These are phyloP conservation scores for Tipula helvola DNA, from an alignment of 2,888 invertebrate genomes.

Conservation along the genomic window DNA sequence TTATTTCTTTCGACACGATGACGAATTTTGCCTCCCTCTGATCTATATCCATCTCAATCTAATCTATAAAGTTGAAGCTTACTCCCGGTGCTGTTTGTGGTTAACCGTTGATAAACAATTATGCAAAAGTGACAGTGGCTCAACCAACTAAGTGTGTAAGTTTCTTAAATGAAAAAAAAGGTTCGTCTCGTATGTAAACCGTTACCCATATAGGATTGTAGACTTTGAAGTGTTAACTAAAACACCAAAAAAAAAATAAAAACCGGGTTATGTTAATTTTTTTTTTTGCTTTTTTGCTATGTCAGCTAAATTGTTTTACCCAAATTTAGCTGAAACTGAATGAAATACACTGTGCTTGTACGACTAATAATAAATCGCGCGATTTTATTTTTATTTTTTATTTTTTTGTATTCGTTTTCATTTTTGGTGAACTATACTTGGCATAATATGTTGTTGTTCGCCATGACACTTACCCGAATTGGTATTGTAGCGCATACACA, in stretches of 20 bases:
- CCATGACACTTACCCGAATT: neutral
- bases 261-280: neutral
- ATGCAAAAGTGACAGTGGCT: too few relatives aligned
- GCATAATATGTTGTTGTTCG: neutral
- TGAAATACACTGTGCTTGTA: neutral
- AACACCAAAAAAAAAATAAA: neutral
- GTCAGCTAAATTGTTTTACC: neutral
- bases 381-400: neutral
- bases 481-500: neutral
- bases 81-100: too few relatives aligned
- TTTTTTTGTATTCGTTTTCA: neutral
- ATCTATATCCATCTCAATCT: too few relatives aligned
- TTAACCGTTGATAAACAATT: too few relatives aligned
- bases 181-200: too few relatives aligned
- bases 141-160: too few relatives aligned
- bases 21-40: too few relatives aligned
- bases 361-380: neutral
- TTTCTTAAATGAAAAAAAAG: too few relatives aligned
- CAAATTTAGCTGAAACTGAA: neutral
- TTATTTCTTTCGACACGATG: too few relatives aligned
- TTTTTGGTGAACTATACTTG: neutral
- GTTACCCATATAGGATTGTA: too few relatives aligned
- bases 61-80: too few relatives aligned
- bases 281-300: neutral
- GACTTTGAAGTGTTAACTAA: neutral